Evolutionary conservation across 2,113 vertebrate genomes (phyloP).

Genomic region (Xiphorhynchus elegans): DNA sequence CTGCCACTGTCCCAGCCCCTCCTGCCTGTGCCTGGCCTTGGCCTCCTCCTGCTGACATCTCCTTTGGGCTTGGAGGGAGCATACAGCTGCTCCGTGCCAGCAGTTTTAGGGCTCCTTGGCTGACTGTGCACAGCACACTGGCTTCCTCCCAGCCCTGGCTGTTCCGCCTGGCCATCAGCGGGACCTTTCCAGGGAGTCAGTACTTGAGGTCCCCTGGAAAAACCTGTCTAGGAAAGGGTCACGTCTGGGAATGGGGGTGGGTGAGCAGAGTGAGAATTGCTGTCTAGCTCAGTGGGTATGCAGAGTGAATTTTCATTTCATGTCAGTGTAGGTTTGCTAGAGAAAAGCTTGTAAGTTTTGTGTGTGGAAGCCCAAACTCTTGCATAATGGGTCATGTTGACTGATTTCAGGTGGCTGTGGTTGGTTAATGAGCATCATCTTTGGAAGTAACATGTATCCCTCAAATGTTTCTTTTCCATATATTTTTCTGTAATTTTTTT

Average conservation of each 20-base stretch:
- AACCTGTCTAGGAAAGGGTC: accelerated
- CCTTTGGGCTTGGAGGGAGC: background rate
- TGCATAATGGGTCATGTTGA: background rate
- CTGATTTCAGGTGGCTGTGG: background rate
- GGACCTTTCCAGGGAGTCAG: accelerated
- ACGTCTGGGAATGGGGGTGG: accelerated
- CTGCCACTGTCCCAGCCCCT: background rate
- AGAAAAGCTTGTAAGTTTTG: background rate
- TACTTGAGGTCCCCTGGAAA: accelerated
- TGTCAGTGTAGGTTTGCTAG: background rate
- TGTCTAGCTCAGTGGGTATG: accelerated
- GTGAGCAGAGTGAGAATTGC: background rate
- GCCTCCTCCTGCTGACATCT: background rate
- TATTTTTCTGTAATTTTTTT: background rate
- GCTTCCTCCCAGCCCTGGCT: background rate
- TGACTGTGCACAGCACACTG: accelerated
- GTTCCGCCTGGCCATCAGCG: accelerated
- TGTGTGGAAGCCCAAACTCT: background rate
- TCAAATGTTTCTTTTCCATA: background rate
- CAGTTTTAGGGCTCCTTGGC: background rate
- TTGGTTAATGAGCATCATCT: background rate
- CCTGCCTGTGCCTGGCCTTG: background rate
- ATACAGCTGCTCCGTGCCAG: accelerated
- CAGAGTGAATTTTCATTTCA: background rate
- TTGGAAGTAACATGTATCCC: background rate